These are phyloP conservation scores for Sthenelais limicola DNA, from an alignment of 2,888 invertebrate genomes.

Conservation along the genomic window DNA sequence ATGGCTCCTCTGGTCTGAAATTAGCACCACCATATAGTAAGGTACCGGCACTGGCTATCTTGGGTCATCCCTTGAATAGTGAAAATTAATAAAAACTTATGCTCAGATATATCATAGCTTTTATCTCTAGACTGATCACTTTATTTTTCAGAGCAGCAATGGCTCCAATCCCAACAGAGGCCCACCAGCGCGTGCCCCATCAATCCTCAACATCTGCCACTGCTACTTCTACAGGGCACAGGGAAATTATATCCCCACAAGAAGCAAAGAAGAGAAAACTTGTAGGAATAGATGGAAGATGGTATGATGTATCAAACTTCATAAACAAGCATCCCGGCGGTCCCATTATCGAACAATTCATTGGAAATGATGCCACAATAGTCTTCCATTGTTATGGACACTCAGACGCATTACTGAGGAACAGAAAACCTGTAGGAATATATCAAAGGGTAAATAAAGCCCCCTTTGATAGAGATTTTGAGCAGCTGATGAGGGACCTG, in stretches of 20 bases:
- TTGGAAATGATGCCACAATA: constrained; percentile 37
- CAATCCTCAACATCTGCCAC: too few species aligned
- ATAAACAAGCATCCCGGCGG: constrained; percentile 37
- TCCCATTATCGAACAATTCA: constrained; percentile 37
- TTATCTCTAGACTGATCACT: too few species aligned
- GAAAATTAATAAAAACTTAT: too few species aligned
- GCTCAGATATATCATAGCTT: too few species aligned
- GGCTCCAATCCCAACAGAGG: constrained; percentile 15
- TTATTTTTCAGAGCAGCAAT: background rate
- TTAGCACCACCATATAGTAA: too few species aligned
- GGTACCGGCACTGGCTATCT: too few species aligned
- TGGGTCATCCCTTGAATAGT: too few species aligned
- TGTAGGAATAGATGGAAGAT: constrained; percentile 38
- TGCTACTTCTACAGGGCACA: too few species aligned
- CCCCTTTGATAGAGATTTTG: constrained; percentile 46
- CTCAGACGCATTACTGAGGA: constrained; percentile 41
- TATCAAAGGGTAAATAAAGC: constrained; percentile 37
- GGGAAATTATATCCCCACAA: too few species aligned
- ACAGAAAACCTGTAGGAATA: constrained; percentile 45
- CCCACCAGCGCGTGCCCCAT: background rate
- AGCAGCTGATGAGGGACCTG: constrained; percentile 37
- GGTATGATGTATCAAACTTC: constrained; percentile 42
- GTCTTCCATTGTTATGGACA: constrained; percentile 46
- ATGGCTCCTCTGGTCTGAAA: too few species aligned
- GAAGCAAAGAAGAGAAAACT: too few species aligned